Percentiles rank a stretch among this genome's conserved stretches.
Conservation (phyloP, 2,888 invertebrate species). For the Euzophera pinguis region DNA sequence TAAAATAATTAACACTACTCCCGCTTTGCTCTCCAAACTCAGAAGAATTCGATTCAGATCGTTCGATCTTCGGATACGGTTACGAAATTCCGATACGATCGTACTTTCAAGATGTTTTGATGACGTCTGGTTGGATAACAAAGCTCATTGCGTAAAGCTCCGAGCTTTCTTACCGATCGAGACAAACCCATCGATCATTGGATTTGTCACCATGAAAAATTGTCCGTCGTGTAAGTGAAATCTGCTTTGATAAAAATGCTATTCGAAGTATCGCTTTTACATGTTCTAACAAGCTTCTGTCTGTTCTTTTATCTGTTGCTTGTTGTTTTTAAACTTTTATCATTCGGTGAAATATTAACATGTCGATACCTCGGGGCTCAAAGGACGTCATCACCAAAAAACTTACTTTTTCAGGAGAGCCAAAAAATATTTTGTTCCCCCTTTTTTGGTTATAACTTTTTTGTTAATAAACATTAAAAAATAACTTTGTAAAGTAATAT, state of each 20-base stretch:
- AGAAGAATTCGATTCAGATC: constrained; percentile 34
- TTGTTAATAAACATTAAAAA: too few species aligned
- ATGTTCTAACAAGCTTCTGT: background rate
- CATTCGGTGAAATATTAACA: too few species aligned
- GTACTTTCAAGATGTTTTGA: constrained; percentile 62
- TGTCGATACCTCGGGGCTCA: too few species aligned
- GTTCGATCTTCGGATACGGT: constrained; percentile 47
- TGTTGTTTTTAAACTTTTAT: background rate
- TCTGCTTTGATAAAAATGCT: background rate
- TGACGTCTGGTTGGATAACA: constrained; percentile 53
- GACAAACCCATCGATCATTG: constrained; percentile 23
- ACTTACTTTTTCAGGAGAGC: too few species aligned
- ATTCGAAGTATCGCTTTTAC: background rate
- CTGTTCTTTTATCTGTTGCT: background rate
- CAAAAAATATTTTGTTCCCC: too few species aligned
- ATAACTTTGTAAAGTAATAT: too few species aligned
- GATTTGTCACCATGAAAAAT: constrained; percentile 10
- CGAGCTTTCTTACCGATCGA: constrained; percentile 47
- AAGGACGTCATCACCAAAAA: too few species aligned
- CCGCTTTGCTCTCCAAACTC: background rate
- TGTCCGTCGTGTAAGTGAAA: constrained; percentile 2
- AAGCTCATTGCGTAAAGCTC: constrained; percentile 59
- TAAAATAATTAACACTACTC: background rate
- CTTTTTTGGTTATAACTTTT: too few species aligned
- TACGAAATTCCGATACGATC: constrained; percentile 69